Evolutionary conservation across 2,113 vertebrate species (phyloP).

Genomic region (Eptesicus fuscus): DNA sequence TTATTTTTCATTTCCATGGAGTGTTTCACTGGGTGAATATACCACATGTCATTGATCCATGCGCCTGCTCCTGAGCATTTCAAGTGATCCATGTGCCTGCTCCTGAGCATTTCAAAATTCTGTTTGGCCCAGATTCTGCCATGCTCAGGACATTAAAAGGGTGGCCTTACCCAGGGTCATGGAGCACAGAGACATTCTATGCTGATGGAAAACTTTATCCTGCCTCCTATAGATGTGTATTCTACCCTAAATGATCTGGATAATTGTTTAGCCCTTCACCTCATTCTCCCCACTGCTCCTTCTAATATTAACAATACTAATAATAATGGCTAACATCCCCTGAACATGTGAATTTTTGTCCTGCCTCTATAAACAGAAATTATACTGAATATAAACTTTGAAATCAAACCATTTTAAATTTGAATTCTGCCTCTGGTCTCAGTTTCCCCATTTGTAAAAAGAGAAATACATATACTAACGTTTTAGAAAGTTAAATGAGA

Average conservation of each 20-base stretch:
- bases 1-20: background rate
- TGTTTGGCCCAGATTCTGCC: background rate
- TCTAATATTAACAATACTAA: background rate
- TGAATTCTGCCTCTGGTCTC: background rate
- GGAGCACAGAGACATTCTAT: background rate
- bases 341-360: background rate
- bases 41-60: background rate
- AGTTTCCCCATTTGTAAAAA: background rate
- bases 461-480: background rate
- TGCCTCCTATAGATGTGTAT: background rate
- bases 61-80: background rate
- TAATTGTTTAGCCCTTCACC: background rate
- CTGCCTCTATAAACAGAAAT: background rate
- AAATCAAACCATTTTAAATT: constrained; percentile 4
- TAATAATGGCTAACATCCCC: background rate
- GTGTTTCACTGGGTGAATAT: background rate
- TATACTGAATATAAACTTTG: background rate
- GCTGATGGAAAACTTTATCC: background rate
- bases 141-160: background rate
- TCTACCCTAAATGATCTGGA: background rate
- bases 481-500: background rate
- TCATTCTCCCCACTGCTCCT: background rate
- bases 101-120: background rate
- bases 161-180: background rate
- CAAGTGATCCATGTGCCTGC: background rate